These are phyloP conservation scores for Percina caprodes DNA, from an alignment of 2,113 vertebrate species.

Conservation along the genomic window DNA sequence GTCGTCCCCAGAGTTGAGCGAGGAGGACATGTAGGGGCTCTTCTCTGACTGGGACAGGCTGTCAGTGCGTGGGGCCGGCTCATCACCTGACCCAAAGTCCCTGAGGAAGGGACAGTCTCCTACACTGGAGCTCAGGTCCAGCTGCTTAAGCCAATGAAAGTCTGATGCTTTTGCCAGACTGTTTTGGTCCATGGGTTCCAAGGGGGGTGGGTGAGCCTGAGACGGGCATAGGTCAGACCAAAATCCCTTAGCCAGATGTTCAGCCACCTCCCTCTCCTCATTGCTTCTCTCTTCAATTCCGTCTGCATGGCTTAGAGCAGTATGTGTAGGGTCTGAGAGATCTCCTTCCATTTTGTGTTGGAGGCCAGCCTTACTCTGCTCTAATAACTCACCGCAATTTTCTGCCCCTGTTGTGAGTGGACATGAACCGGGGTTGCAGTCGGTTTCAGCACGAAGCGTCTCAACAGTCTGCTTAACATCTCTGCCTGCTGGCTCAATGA, in stretches of 20 bases:
- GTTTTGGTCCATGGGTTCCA: constrained; percentile 75
- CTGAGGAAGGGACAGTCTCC: constrained; percentile 94
- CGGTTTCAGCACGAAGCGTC: constrained; percentile 56
- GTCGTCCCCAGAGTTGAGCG: constrained; percentile 90
- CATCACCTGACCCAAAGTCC: constrained; percentile 85
- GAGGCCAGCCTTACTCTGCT: constrained; percentile 41
- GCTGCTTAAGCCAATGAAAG: constrained; percentile 92
- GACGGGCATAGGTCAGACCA: constrained; percentile 89
- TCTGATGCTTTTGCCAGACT: constrained; percentile 86
- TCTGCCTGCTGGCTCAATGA: constrained; percentile 45
- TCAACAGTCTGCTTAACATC: constrained; percentile 74
- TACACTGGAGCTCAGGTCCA: constrained; percentile 88
- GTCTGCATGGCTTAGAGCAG: constrained; percentile 58
- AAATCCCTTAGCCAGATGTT: constrained; percentile 95
- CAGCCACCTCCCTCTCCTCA: constrained; percentile 94
- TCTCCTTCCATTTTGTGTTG: constrained; percentile 55
- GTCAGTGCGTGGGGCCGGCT: constrained; percentile 76
- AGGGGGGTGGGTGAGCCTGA: constrained; percentile 61
- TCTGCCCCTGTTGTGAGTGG: constrained; percentile 64
- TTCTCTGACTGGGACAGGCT: constrained; percentile 85
- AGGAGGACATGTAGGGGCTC: constrained; percentile 89
- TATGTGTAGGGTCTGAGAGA: constrained; percentile 76
- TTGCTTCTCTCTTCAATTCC: constrained; percentile 85
- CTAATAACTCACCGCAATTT: constrained; percentile 51
- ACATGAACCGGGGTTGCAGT: constrained; percentile 61